Conservation (phyloP, 2,888 invertebrate genomes). For the Mythimna vitellina region DNA sequence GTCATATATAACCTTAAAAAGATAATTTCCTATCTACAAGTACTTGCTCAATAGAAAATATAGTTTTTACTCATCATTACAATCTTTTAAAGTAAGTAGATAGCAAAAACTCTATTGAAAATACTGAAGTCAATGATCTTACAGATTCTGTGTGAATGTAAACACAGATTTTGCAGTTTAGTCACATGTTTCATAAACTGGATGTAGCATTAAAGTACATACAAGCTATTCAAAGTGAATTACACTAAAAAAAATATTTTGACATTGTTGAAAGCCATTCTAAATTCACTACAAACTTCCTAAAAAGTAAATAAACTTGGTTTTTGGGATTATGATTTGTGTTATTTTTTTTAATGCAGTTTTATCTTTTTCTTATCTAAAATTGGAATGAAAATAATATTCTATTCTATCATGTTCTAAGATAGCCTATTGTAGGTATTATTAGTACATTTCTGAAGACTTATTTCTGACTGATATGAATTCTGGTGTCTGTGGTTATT, state of each 20-base stretch:
- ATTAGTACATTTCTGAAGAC: constrained; percentile 3
- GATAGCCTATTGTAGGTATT: constrained; percentile 13
- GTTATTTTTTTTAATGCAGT: background rate
- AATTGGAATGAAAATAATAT: constrained; percentile 13
- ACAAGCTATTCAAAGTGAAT: background rate
- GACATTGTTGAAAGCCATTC: background rate
- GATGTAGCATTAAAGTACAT: background rate
- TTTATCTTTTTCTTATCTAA: constrained; percentile 12
- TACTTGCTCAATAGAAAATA: constrained; percentile 17
- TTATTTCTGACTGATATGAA: background rate
- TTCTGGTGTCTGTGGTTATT: constrained; percentile 1
- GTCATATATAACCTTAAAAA: constrained; percentile 23
- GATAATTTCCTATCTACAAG: constrained; percentile 20
- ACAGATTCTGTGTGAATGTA: constrained; percentile 52
- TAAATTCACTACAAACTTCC: background rate
- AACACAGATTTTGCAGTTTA: constrained; percentile 52
- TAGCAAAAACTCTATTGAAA: constrained; percentile 33
- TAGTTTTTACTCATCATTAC: background rate
- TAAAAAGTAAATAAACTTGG: background rate
- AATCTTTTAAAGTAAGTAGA: constrained; percentile 9
- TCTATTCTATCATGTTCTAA: constrained; percentile 4
- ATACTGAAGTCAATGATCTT: constrained; percentile 56
- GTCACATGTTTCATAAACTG: constrained; percentile 34
- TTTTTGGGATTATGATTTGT: background rate
- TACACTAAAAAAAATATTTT: constrained; percentile 1